Base-by-base conservation (phyloP, 1,140 invertebrate genomes). In the Papilio machaon region DNA sequence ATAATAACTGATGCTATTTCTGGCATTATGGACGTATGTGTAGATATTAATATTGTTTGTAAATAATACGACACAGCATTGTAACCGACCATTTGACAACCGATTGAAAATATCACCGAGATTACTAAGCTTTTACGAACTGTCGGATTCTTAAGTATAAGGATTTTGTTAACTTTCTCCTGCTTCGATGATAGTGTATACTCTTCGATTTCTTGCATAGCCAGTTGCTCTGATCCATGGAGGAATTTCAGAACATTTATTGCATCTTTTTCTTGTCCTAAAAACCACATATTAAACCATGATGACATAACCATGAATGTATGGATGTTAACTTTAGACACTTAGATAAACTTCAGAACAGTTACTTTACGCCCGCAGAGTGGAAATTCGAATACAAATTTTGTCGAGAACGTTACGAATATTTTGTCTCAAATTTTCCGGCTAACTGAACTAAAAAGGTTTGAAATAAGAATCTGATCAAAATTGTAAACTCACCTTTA, bases 401-500 rank as follows among this genome's bases (percentile, higher is more conserved):
- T 43, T 43, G 7, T 7, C 38, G 7, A 43, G 4, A 7, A 43
- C 7, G 2, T 43, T 43, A 43, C 38, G 38, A 3, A 43, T 43
- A 43, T 7, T 7, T 43, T 43, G 1, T 43, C 38, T 4, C 4
- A 2, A 43, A 43, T 43, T 43, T 30, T 30, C 23, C 23, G 23
- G 23, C 23, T 30, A 30, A 2, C 23, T 30, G 23, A 43, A 43
- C 38, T 43, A 43, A 43, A 43, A 43, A 43, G 1, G 38, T 43
- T 43, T 6, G 38, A 43, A 43, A 43, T 43, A 43, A 43, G 4
- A 43, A 43, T 43, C 4, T 43, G 38, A 3, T 43, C 13, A 46
- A 19, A 35, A 19, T 74, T n/a, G 6, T 73, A 7, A 64, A 81
- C 60, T 82, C 85, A 86, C 88, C 88, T 87, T 88, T 88, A 13